Base-by-base conservation (phyloP, 2,888 invertebrate genomes). In the Oasisia sp. region DNA sequence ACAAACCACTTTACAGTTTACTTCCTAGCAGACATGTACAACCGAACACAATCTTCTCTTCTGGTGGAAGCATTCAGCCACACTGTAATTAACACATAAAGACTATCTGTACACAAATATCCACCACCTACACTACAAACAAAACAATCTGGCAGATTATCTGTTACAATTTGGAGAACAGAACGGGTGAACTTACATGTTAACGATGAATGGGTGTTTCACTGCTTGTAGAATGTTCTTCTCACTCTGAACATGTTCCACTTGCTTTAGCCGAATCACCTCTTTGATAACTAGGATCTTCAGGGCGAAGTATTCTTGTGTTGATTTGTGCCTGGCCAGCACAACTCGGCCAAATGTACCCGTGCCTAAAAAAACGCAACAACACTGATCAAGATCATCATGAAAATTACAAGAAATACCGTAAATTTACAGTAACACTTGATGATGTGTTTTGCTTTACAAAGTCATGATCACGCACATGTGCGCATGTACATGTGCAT, bases 301-400 rank as follows among this genome's bases (percentile, higher is more conserved):
- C 97, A 99, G 98, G 91, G 99, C 99, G 95, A 98, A 94, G 93
- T 95, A 96, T 32, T 95, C 94, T 92, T 94, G 94, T 14, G 94
- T 94, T 27, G 95, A 95, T 91, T 95, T 95, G 96, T 99, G 98
- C 94, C 98, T 97, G 96, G 98, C 98, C 93, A 99, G 97, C 93
- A 99, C 98, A 56, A 99, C 99, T 93, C 99, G 97, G 91, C 99
- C 99, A 96, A 99, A 99, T 89, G 99, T 99, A 92, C 99, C 99
- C 58, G 99, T 99, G 56, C 97, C 97, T 96, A 94, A 14, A 92
- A 44, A 12, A 93, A 50, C 3, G 27, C 89, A 38, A 14, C 0
- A 89, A 12, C n/a, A 12, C 32, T n/a, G 91, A 44, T 32, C 27
- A 44, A 8, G 9, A 91, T 91, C n/a, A 91, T 91, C 45, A 32